Percentiles rank a stretch among this genome's conserved stretches.
Evolutionary conservation across 2,888 invertebrate genomes (phyloP).

Genomic region (Micoletzkya japonica): DNA sequence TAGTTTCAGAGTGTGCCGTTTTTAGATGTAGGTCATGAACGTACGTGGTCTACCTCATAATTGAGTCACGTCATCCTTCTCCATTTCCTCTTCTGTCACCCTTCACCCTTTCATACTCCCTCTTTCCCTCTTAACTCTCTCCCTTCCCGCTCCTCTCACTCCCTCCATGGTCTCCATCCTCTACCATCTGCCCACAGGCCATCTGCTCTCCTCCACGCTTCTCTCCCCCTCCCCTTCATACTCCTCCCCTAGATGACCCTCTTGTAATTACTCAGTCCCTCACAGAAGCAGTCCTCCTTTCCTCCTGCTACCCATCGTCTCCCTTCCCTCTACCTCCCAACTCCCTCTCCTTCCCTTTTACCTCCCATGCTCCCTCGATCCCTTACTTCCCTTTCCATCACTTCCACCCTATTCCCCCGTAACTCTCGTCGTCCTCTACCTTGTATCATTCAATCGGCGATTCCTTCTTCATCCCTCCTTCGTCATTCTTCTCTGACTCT

Average conservation of each 20-base stretch:
- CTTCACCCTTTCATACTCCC: neutral
- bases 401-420: neutral
- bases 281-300: neutral
- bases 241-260: neutral
- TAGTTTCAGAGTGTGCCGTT: too few species aligned
- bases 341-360: neutral
- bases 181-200: neutral
- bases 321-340: neutral
- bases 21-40: too few species aligned
- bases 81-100: neutral
- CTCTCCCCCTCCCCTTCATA: neutral
- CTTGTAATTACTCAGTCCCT: neutral
- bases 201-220: neutral
- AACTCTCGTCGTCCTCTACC: neutral
- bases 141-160: neutral
- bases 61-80: too few species aligned
- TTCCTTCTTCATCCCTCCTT: neutral
- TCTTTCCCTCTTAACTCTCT: neutral
- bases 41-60: too few species aligned
- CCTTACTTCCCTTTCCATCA: slow-evolving; percentile 5
- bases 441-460: neutral
- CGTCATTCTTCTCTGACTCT: neutral
- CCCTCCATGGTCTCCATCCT: neutral
- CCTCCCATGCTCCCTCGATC: neutral
- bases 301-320: neutral